Percentiles rank a stretch among this genome's conserved stretches.
Evolutionary conservation across 2,113 vertebrate species (phyloP).

Genomic region (Bagarius yarrelli): DNA sequence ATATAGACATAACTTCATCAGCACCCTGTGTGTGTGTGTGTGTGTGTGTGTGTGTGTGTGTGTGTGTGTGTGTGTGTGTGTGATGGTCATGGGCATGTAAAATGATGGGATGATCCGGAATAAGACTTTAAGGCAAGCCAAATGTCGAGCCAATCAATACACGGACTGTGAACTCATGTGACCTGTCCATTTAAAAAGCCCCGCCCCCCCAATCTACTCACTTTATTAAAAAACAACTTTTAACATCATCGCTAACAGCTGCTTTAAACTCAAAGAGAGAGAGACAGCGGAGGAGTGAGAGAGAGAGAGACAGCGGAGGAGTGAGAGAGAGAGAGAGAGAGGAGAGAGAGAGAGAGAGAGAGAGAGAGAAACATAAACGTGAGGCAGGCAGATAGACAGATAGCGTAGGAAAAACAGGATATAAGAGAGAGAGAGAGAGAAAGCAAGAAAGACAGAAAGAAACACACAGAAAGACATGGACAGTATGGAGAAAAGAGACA

Average conservation of each 20-base stretch:
- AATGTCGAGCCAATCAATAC: background rate
- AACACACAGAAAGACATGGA: background rate
- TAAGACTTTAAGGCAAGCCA: background rate
- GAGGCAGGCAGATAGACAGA: background rate
- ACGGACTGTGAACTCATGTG: background rate
- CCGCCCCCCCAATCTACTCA: background rate
- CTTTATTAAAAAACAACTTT: background rate
- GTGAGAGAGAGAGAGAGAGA: background rate
- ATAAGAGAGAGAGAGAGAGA: background rate
- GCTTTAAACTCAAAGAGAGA: background rate
- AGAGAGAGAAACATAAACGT: background rate
- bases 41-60: constrained; percentile 9
- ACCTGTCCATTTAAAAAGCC: background rate
- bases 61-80: constrained; percentile 23
- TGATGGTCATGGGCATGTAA: too few relatives aligned
- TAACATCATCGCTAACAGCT: background rate
- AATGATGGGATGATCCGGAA: background rate
- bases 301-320: background rate
- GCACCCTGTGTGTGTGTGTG: constrained; percentile 15
- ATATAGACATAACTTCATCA: constrained; percentile 62
- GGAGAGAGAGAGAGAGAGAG: background rate
- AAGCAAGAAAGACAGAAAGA: background rate
- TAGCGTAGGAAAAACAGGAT: background rate
- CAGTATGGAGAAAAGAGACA: background rate
- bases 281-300: background rate